Conservation (phyloP, 2,888 invertebrate genomes). For the Netelia inedita region DNA sequence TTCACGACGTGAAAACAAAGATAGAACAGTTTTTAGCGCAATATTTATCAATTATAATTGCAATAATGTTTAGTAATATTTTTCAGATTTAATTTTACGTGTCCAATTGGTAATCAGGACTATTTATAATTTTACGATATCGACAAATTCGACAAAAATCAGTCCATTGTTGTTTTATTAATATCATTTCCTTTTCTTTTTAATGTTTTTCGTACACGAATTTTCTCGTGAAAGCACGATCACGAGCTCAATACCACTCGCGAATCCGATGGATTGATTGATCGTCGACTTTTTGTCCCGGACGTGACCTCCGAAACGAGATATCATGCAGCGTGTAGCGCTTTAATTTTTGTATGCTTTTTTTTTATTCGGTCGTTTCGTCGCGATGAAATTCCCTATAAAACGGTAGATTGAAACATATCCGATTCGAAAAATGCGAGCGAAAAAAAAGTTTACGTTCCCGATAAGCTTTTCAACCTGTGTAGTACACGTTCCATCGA, state of each 20-base stretch:
- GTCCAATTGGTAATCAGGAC: too few relatives aligned
- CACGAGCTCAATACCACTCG: too few relatives aligned
- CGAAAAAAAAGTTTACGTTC: background rate
- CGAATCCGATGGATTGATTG: background rate
- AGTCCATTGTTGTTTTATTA: too few relatives aligned
- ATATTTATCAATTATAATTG: too few relatives aligned
- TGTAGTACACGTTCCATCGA: background rate
- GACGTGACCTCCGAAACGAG: background rate
- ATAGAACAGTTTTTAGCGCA: too few relatives aligned
- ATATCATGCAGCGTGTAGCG: background rate
- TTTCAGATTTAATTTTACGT: too few relatives aligned
- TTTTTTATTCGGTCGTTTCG: slow-evolving; percentile 4
- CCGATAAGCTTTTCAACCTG: background rate
- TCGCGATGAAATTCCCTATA: background rate
- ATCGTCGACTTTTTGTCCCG: background rate
- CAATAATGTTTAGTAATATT: too few relatives aligned
- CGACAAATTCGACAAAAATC: too few relatives aligned
- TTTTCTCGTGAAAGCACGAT: too few relatives aligned
- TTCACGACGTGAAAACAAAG: background rate
- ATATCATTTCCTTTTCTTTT: too few relatives aligned
- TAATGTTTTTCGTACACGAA: background rate
- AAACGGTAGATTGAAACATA: background rate
- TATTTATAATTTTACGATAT: too few relatives aligned
- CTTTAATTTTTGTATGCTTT: slow-evolving; percentile 37
- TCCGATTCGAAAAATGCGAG: background rate